A percentile compares a stretch with the other conserved stretches of the same genome.
phyloP scores from a whole-genome alignment of 2,888 invertebrate species.

The Sericinus montela region DNA sequence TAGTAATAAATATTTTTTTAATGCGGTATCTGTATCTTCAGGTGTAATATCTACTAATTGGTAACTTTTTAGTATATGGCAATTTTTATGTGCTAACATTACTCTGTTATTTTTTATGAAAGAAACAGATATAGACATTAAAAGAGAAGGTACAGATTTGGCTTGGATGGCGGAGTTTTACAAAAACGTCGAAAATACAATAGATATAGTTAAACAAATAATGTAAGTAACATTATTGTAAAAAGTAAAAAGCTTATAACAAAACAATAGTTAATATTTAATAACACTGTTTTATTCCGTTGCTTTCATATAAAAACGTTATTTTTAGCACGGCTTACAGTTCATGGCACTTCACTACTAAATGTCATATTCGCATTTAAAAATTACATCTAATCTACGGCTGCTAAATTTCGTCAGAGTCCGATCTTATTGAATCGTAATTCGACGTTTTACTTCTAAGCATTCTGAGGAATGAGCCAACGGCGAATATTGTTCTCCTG shows the following conservation, averaged over 20 bases:
- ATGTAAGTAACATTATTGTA: conserved; percentile 70
- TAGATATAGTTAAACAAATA: conserved; percentile 49
- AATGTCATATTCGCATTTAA: conserved; percentile 33
- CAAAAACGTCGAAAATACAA: conserved; percentile 21
- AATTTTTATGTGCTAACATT: not conserved
- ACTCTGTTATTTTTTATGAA: not conserved
- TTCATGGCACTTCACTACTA: conserved; percentile 61
- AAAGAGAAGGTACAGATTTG: not conserved
- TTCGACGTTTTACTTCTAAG: conserved; percentile 86
- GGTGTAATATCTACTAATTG: not conserved
- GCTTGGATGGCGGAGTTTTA: not conserved
- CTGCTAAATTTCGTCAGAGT: conserved; percentile 76
- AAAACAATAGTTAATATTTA: conserved; percentile 43
- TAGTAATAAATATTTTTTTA: not conserved
- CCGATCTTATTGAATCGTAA: conserved; percentile 85
- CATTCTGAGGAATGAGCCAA: conserved; percentile 87
- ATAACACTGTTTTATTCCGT: conserved; percentile 37
- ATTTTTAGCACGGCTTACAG: conserved; percentile 61
- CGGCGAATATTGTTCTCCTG: conserved; percentile 86
- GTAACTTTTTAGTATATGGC: not conserved
- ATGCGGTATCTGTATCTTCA: too few species aligned
- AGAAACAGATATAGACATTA: not conserved
- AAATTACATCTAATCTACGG: conserved; percentile 32
- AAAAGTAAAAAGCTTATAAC: conserved; percentile 51
- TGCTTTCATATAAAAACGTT: conserved; percentile 34